Conservation (phyloP, 1,140 invertebrate genomes). For the Lethrus apterus region DNA sequence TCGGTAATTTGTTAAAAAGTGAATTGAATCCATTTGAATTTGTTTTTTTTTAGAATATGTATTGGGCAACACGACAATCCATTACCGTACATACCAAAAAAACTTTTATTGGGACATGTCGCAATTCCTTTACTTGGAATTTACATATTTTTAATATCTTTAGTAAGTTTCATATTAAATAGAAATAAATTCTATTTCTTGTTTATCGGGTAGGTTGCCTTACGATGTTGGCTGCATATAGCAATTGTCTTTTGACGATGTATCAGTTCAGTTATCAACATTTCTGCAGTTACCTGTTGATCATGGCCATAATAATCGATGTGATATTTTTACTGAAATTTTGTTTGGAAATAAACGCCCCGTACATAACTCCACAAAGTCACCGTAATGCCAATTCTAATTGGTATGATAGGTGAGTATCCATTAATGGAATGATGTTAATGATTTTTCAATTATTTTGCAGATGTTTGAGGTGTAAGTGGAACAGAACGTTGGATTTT, state of each 20-base stretch:
- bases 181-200: conserved; percentile 3
- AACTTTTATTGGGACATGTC: neutral
- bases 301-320: conserved; percentile 14
- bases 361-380: neutral
- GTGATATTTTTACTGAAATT: conserved; percentile 19
- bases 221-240: conserved; percentile 13
- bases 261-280: conserved; percentile 24
- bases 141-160: conserved; percentile 1
- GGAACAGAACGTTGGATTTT: conserved; percentile 32
- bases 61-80: neutral
- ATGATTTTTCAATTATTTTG: neutral
- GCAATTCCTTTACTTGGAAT: neutral
- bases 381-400: conserved; percentile 14
- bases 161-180: conserved; percentile 8
- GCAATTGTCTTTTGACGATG: conserved; percentile 15
- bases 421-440: neutral
- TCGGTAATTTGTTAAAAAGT: neutral
- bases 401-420: conserved; percentile 14
- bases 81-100: neutral
- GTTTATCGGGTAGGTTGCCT: conserved; percentile 15
- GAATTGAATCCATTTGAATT: neutral
- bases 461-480: conserved; percentile 8
- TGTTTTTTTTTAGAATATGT: conserved; percentile 4
- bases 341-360: conserved; percentile 17
- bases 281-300: conserved; percentile 4